Base-by-base conservation (phyloP, 2,113 vertebrate species). In the Chiloscyllium plagiosum region DNA sequence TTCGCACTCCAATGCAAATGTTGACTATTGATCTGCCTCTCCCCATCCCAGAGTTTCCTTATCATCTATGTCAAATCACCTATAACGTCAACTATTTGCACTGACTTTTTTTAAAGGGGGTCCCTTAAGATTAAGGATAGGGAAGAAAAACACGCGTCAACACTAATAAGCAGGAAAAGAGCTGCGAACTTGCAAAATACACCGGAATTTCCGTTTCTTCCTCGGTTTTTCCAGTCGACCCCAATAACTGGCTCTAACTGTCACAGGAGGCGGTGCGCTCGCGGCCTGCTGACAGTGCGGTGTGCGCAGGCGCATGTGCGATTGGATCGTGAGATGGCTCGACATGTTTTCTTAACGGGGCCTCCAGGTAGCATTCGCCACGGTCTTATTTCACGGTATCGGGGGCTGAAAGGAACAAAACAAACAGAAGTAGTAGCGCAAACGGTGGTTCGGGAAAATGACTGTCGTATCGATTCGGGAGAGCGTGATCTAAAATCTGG, bases 321-420 rank as follows among this genome's bases (percentile, higher is more conserved):
- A 37, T 6, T 0, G 4, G 50, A 70, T 8, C 2, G 8, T 10
- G 52, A 0, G 0, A 99, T 98, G 98, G 78, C 97, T 19, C 98
- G 97, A 96, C 99, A 99, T 96, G 98, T 99, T 96, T 98, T 99
- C 90, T 97, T 99, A 3, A 99, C 99, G 4, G 98, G 99, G 96
- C 97, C 98, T 83, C 98, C 99, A 98, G 99, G 99, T 99, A 99
- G 24, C 0, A 15, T n/a, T 2, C 2, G 89, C 4, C 15, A 10
- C 20, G 17, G 5, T 15, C 17, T 47, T 7, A 37, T 4, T 52
- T 1, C 3, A 24, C 26, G 86, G 50, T 13, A n/a, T 33, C 29
- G 72, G 4, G 0, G 0, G 33, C 13, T 1, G 50, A 5, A 13
- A 61, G 22, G 33, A 33, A 33, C 8, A 20, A 7, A 19, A 0